phyloP scores from a whole-genome alignment of 2,113 vertebrate species.

The Paramormyrops kingsleyae region DNA sequence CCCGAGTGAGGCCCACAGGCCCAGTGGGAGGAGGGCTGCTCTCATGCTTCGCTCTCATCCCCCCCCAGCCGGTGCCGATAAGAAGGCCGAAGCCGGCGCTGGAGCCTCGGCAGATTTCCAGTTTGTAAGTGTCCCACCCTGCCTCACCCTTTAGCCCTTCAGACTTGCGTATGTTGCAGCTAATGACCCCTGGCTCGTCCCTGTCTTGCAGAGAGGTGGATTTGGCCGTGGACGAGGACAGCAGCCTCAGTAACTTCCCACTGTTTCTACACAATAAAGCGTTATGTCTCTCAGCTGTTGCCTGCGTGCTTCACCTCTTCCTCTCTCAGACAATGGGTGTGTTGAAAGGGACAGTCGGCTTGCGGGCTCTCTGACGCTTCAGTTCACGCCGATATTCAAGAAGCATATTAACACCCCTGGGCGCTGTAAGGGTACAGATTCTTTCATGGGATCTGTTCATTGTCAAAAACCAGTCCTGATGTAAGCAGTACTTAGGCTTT shows the following conservation, averaged over 20 bases:
- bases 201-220: slow-evolving; percentile 80
- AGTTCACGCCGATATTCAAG: background rate
- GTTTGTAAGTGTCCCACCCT: slow-evolving; percentile 77
- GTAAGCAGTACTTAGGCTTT: background rate
- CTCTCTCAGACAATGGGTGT: background rate
- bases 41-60: background rate
- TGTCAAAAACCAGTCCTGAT: background rate
- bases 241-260: slow-evolving; percentile 77
- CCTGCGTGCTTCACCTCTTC: background rate
- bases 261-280: slow-evolving; percentile 83
- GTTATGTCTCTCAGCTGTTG: background rate
- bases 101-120: slow-evolving; percentile 96
- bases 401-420: background rate
- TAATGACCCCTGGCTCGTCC: background rate
- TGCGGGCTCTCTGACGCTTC: background rate
- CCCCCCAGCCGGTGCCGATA: slow-evolving; percentile 82
- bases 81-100: slow-evolving; percentile 96
- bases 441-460: background rate
- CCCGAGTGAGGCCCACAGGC: background rate
- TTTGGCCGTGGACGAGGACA: slow-evolving; percentile 95
- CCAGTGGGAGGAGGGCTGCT: no score
- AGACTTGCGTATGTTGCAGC: no score
- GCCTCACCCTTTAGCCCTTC: background rate
- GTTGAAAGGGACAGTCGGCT: background rate
- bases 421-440: background rate